phyloP scores from a whole-genome alignment of 2,888 invertebrate genomes.

The Cheilosia variabilis region DNA sequence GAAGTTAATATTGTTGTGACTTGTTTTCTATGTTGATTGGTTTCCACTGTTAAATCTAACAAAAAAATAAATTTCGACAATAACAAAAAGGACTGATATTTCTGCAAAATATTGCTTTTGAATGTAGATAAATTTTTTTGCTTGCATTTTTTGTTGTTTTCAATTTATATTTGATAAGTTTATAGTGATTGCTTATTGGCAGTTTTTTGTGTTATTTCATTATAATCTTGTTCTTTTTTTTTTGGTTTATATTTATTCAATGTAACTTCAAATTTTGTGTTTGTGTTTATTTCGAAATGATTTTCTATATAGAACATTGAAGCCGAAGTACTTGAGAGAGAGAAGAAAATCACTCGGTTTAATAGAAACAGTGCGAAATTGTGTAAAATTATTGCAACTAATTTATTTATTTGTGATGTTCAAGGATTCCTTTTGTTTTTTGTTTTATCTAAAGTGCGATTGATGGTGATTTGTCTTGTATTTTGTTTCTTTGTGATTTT shows the following conservation, averaged over 20 bases:
- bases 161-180: conserved; percentile 59
- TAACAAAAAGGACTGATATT: conserved; percentile 24
- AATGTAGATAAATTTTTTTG: conserved; percentile 34
- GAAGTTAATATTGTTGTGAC: conserved; percentile 27
- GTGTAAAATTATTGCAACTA: conserved; percentile 54
- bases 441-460: conserved; percentile 40
- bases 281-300: conserved; percentile 19
- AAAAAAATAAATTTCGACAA: conserved; percentile 8
- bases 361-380: conserved; percentile 61
- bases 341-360: conserved; percentile 23
- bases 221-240: conserved; percentile 10
- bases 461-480: conserved; percentile 34
- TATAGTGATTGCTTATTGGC: conserved; percentile 74
- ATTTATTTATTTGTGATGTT: conserved; percentile 36
- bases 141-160: conserved; percentile 4
- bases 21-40: conserved; percentile 48
- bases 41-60: conserved; percentile 49
- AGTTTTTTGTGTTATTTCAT: conserved; percentile 69
- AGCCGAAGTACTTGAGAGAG: conserved; percentile 58
- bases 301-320: conserved; percentile 22
- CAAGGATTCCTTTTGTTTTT: conserved; percentile 13
- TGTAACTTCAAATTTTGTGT: conserved; percentile 38
- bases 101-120: conserved; percentile 48
- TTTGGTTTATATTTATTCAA: conserved; percentile 12
- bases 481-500: conserved; percentile 2